Conservation (phyloP, 2,888 invertebrate species). For the Coenonympha arcania region DNA sequence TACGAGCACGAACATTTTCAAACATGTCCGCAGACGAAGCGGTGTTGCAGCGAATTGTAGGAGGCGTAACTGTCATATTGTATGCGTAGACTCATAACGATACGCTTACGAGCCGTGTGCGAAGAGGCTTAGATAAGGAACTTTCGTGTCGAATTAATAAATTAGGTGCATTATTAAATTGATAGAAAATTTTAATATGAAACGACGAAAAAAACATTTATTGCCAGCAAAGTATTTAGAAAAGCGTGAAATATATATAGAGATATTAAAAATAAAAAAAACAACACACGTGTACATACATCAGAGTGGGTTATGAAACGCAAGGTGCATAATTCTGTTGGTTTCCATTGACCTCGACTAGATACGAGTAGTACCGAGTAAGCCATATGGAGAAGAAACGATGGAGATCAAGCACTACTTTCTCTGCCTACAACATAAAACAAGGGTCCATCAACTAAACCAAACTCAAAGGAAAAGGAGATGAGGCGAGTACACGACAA, state of each 20-base stretch:
- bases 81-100: too few species aligned
- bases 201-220: constrained; percentile 1
- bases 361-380: constrained; percentile 66
- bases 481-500: constrained; percentile 21
- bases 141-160: too few species aligned
- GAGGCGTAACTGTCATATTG: too few species aligned
- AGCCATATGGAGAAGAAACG: constrained; percentile 85
- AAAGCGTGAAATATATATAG: constrained; percentile 31
- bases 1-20: too few species aligned
- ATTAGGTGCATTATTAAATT: neutral
- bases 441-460: constrained; percentile 40
- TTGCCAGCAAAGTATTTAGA: constrained; percentile 25
- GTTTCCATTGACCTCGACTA: constrained; percentile 51
- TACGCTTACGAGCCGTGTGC: too few species aligned
- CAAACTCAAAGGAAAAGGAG: constrained; percentile 38
- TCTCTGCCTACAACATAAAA: constrained; percentile 81
- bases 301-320: constrained; percentile 56
- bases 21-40: too few species aligned
- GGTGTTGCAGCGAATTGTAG: too few species aligned
- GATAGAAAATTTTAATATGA: neutral
- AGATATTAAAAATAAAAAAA: constrained; percentile 41
- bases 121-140: too few species aligned
- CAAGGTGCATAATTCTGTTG: constrained; percentile 56
- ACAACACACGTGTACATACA: constrained; percentile 64
- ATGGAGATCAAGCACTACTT: constrained; percentile 83